These are phyloP conservation scores for Calameuta idolon DNA, from an alignment of 2,888 invertebrate genomes.

Conservation along the genomic window DNA sequence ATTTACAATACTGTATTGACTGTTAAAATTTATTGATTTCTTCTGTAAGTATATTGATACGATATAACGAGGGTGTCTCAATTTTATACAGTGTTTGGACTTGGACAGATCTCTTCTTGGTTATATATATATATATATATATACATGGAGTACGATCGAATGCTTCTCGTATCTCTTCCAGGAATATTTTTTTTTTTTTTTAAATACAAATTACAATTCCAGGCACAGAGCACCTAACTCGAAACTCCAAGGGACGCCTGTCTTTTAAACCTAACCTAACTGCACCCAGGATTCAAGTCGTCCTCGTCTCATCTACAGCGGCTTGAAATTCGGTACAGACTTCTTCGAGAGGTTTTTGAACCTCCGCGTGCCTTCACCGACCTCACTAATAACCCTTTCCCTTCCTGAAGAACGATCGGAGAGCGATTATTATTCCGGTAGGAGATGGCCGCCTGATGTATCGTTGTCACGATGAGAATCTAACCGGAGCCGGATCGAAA, in stretches of 20 bases:
- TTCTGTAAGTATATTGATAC: background rate
- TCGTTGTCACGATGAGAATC: background rate
- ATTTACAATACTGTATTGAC: background rate
- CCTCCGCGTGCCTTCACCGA: background rate
- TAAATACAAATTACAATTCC: constrained; percentile 39
- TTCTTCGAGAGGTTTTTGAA: constrained; percentile 4
- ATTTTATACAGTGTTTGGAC: background rate
- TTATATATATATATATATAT: background rate
- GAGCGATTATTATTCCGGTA: background rate
- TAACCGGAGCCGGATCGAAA: constrained; percentile 26
- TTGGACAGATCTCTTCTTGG: background rate
- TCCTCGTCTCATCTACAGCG: background rate
- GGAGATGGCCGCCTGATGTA: background rate
- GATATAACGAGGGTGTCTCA: background rate
- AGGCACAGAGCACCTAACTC: constrained; percentile 37
- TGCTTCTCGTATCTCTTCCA: constrained; percentile 35
- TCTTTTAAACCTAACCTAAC: background rate
- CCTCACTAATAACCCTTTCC: background rate
- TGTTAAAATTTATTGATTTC: background rate
- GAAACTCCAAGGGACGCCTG: constrained; percentile 33
- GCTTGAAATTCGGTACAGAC: background rate
- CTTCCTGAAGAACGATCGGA: background rate
- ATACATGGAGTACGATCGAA: constrained; percentile 22
- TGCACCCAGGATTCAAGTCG: background rate
- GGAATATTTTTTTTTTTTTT: constrained; percentile 27